Evolutionary conservation across 2,797 vertebrate species (phyloP).

Genomic region (Falco berigora): DNA sequence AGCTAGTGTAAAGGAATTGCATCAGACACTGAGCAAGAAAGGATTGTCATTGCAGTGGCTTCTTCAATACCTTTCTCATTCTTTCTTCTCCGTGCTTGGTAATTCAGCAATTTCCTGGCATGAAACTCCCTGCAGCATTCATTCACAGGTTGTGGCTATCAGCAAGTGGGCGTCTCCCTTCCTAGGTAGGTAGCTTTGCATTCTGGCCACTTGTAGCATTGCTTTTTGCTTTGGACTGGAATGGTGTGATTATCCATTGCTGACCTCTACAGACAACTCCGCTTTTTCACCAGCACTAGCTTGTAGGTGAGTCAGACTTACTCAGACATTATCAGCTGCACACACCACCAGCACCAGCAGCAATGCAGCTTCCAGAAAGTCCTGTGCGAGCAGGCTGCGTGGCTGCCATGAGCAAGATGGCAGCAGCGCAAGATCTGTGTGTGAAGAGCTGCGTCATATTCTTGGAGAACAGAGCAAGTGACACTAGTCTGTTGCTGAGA

Average conservation of each 20-base stretch:
- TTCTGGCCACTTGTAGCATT: not conserved
- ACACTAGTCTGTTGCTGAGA: not conserved
- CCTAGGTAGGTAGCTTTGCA: not conserved
- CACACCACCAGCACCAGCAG: not conserved
- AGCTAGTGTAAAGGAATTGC: not conserved
- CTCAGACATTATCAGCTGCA: not conserved
- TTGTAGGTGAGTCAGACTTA: not conserved
- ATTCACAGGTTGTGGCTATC: not conserved
- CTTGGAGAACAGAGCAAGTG: not conserved
- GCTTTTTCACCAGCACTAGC: not conserved
- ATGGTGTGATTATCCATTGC: not conserved
- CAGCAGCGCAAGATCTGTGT: not conserved
- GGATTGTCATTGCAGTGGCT: not conserved
- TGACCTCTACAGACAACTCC: not conserved
- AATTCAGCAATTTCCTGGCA: not conserved
- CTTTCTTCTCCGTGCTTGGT: not conserved
- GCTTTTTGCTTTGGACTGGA: not conserved
- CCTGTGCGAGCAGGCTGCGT: not conserved
- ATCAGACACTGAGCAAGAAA: not conserved
- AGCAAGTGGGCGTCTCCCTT: not conserved
- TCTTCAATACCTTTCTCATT: not conserved
- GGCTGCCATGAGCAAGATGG: not conserved
- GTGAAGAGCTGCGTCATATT: not conserved
- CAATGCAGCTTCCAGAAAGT: not conserved
- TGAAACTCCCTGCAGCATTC: not conserved